Base-by-base conservation (phyloP, 37 sponge, comb jelly and placozoan genomes). In the Corticium candelabrum region DNA sequence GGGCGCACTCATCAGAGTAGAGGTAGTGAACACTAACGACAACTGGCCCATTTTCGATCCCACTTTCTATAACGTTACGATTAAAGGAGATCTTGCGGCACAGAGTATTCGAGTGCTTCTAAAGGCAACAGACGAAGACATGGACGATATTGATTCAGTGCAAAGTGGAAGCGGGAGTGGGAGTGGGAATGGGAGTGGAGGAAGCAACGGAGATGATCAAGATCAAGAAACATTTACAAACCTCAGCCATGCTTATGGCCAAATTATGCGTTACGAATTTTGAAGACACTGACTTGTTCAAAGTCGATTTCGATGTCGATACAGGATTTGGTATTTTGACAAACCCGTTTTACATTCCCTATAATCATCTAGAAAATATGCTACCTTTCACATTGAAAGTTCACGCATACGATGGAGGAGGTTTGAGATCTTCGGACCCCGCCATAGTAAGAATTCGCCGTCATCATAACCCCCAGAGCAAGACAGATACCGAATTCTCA, bases 21-120 rank as follows among this genome's bases (percentile, higher is more conserved):
- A 34, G 74, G 77, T 82, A 2, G 36, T 76, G 37, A 74, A 74
- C 3, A 76, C 50, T 0, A 82, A 82, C 34, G 83, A 82, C 75
- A 74, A 74, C 34, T 30, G 35, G 37, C 83, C 83, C 41, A 62
- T 37, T 2, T 33, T 82, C 34, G 50, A 74, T 27, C 74, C 39
- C 39, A 38, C 34, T 3, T 30, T n/a, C 5, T 41, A 69, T 0
- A 27, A 11, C 30, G 40, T 82, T 32, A 3, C 36, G 3, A 41
- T 82, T 29, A 40, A 36, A 37, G 77, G 75, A 57, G 67, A 39
- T 77, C 74, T 68, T 11, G 40, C 30, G 15, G 40, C 39, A 67
- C 37, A 40, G 5, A n/a, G 33, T 21, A 69, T 77, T 35, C 68
- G 40, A 5, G 11, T 77, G 39, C 34, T 67, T 36, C 3, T 82